Evolutionary conservation across 2,113 vertebrate genomes (phyloP).

Genomic region (Lycaon pictus): DNA sequence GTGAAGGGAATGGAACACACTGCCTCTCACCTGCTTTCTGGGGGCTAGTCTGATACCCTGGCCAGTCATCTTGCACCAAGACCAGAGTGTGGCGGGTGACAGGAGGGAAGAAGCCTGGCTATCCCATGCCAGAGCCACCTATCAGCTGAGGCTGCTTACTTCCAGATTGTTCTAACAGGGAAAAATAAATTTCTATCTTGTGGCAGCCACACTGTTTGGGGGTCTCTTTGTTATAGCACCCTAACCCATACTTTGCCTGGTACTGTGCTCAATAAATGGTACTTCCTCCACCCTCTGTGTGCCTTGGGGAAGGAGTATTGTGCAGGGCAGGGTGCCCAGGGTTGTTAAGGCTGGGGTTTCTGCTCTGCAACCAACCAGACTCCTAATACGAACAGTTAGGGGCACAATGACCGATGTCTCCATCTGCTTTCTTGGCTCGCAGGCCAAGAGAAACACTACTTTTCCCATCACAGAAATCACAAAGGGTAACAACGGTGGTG

Average conservation of each 20-base stretch:
- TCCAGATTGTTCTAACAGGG: not conserved
- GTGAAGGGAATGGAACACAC: too few species aligned
- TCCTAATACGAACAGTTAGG: not conserved
- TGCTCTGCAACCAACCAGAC: not conserved
- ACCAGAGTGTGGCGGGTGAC: not conserved
- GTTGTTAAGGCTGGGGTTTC: not conserved
- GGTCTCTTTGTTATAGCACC: not conserved
- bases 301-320: not conserved
- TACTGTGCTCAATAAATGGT: not conserved
- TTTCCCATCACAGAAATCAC: not conserved
- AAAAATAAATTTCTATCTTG: not conserved
- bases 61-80: not conserved
- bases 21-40: not conserved
- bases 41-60: not conserved
- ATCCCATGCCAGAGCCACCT: not conserved
- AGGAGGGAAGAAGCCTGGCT: too few species aligned
- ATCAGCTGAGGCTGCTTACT: not conserved
- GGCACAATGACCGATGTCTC: not conserved
- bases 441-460: not conserved
- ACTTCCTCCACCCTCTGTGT: not conserved
- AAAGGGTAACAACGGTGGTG: not conserved
- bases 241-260: not conserved
- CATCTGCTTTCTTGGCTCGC: not conserved
- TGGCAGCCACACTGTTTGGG: not conserved
- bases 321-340: too few species aligned